Evolutionary conservation across 2,113 vertebrate genomes (phyloP).

Genomic region (Pseudopipra pipra): DNA sequence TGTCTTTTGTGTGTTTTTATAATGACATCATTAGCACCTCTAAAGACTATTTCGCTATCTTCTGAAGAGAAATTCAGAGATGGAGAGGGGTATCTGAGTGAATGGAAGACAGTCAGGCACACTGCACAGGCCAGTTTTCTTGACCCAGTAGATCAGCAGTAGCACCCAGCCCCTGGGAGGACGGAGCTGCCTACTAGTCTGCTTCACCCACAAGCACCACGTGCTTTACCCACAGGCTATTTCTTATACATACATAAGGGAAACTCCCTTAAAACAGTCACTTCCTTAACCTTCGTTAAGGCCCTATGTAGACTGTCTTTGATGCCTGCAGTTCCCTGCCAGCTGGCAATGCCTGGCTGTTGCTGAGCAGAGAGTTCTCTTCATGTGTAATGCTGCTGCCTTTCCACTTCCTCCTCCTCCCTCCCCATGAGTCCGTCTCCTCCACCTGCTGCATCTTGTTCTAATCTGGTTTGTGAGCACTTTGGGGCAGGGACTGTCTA

Average conservation of each 20-base stretch:
- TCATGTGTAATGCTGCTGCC: neutral
- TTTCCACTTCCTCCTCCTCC: constrained; percentile 57
- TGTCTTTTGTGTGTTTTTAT: constrained; percentile 12
- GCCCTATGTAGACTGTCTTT: constrained; percentile 29
- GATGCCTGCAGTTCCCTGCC: constrained; percentile 40
- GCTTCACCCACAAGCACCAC: constrained; percentile 15
- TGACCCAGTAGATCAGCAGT: neutral
- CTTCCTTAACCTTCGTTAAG: constrained; percentile 46
- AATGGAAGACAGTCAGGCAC: neutral
- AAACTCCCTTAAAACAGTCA: constrained; percentile 50
- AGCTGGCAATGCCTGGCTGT: constrained; percentile 30
- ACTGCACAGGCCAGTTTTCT: neutral
- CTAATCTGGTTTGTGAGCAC: constrained; percentile 53
- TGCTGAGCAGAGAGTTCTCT: constrained; percentile 59
- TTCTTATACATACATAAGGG: constrained; percentile 30
- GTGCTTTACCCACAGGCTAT: constrained; percentile 20
- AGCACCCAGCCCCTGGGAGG: neutral
- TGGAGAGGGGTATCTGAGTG: neutral
- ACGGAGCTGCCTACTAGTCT: neutral
- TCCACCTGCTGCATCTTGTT: constrained; percentile 65
- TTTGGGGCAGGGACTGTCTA: constrained; percentile 56
- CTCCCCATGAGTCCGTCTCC: constrained; percentile 44
- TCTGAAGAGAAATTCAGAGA: neutral
- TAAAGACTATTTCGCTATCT: neutral
- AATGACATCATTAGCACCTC: constrained; percentile 24